Evolutionary conservation across 2,797 vertebrate species (phyloP), one percentile per base, ranked within the genome.

Genomic region (Phataginus tricuspis): DNA sequence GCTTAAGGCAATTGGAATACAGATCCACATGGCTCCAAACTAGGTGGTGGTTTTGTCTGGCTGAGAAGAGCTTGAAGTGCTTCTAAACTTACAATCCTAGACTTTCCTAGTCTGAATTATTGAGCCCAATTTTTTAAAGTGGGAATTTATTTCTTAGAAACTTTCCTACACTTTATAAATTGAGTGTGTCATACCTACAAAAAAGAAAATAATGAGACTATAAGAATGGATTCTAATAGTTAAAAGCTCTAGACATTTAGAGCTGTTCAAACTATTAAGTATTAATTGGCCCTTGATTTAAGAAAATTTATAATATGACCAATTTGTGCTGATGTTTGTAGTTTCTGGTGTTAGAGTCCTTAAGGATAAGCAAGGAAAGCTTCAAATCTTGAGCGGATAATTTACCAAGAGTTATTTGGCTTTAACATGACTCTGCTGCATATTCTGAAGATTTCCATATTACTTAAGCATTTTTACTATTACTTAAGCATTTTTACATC

Each of bases 361-460:
- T 90, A 72, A 80, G 57, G 13, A 85, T 64, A 94, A 84, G 8
- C 16, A 84, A 61, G 25, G n/a, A 79, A 63, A 37, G n/a, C n/a
- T 78, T 89, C 31, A 80, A 80, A 86, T 42, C 37, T 88, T 83
- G 51, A 86, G 61, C 59, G 86, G 79, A 77, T 61, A 84, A 74
- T 90, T 96, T 69, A 51, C 63, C 15, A 82, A 74, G 21, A 90
- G 39, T 51, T 45, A 82, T 37, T 94, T 89, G 51, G 53, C 29
- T 91, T 90, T 91, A 95, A 91, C 25, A 66, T 82, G 51, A 92
- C 37, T 91, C 75, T 71, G 37, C 63, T 72, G 23, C 12, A 39
- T 64, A 78, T 90, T 77, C 42, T 86, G 29, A 45, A 82, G 16
- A 69, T 69, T 78, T 86, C 75, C 31, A 14, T 59, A 78, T 80